Evolutionary conservation across 2,888 invertebrate genomes (phyloP), one percentile per base, ranked within the genome.

Genomic region (Anodontia alba): DNA sequence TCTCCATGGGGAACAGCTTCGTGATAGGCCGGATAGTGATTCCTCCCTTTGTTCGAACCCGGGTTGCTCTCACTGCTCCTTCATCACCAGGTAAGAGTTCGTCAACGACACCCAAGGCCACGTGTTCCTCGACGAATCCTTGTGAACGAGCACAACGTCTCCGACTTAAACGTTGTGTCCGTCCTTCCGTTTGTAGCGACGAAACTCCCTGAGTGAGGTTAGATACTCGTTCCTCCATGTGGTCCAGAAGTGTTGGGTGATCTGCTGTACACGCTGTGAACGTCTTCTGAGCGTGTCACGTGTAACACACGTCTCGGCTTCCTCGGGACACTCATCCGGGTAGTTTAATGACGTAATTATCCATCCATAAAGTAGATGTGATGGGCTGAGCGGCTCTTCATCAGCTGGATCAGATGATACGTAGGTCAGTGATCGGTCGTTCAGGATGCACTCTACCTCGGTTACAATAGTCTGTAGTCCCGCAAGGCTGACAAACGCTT

Each of bases 241-340:
- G 20, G 51, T 51, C 20, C 51, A 51, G 51, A 51, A 20, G 51
- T 51, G 51, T n/a, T 51, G 51, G 51, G n/a, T 51, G 20, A n/a
- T 51, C 51, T 51, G 51, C 23, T 51, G 51, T n/a, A 51, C 51
- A 51, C 51, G 51, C 51, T 51, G 20, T n/a, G 51, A 51, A 51
- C 51, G 51, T 51, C 23, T 51, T 5, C n/a, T 8, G 8, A 43
- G 43, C 43, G 43, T 43, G 43, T 43, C 17, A 8, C 17, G 43
- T 17, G 43, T 43, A 17, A 43, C 43, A 43, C 17, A 12, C 43
- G 17, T 43, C 43, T 43, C 43, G 17, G 43, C 43, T 43, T 43
- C 43, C 10, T 43, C 43, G 43, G 43, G 43, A 43, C 43, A 17
- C 43, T 43, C 49, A 57, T 57, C 57, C 57, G 26, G 57, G 57